Conservation (phyloP, 2,113 vertebrate species). For the Odontophorus gujanensis region DNA sequence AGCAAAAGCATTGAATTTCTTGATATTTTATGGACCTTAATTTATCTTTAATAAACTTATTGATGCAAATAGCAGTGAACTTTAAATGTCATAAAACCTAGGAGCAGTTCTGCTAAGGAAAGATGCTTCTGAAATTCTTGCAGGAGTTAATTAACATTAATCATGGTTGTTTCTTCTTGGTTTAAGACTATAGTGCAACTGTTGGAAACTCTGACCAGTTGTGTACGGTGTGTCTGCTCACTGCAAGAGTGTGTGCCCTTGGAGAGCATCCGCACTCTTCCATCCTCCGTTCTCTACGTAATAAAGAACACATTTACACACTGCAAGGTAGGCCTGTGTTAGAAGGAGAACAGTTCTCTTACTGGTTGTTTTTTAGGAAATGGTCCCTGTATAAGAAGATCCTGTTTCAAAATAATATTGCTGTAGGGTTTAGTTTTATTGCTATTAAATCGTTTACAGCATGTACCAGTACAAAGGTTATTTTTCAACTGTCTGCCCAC, state of each 20-base stretch:
- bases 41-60: background rate
- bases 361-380: background rate
- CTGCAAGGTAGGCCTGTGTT: conserved; percentile 85
- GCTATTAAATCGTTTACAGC: background rate
- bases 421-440: accelerated
- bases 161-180: background rate
- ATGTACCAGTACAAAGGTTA: background rate
- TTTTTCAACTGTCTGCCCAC: background rate
- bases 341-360: background rate
- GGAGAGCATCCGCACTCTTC: conserved; percentile 84
- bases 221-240: conserved; percentile 82
- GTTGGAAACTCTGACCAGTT: conserved; percentile 82
- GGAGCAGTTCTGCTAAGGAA: background rate
- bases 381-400: background rate
- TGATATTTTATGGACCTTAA: background rate
- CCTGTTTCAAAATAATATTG: background rate
- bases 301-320: conserved; percentile 88
- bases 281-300: conserved; percentile 83
- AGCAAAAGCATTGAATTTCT: background rate
- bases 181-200: conserved; percentile 85
- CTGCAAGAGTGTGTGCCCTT: conserved; percentile 78
- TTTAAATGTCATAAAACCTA: background rate
- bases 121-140: background rate
- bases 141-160: background rate
- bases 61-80: background rate